phyloP scores from a whole-genome alignment of 2,888 invertebrate genomes.

The Eupithecia exiguata region DNA sequence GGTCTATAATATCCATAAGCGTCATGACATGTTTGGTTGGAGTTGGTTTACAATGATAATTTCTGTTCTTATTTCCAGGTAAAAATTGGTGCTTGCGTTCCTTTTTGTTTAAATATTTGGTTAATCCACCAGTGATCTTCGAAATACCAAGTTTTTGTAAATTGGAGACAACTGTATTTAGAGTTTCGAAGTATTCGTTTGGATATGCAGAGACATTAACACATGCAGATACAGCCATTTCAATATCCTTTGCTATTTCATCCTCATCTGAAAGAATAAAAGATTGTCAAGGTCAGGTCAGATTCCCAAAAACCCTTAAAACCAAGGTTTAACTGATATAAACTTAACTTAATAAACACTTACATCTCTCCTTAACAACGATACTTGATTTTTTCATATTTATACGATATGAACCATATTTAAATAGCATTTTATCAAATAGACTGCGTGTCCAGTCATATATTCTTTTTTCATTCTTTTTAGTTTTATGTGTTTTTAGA shows the following conservation, averaged over 20 bases:
- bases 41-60: background rate
- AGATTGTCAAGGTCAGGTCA: slow-evolving; percentile 3
- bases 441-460: slow-evolving; percentile 18
- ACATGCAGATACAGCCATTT: slow-evolving; percentile 20
- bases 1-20: slow-evolving; percentile 62
- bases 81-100: slow-evolving; percentile 18
- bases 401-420: slow-evolving; percentile 16
- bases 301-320: background rate
- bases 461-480: background rate
- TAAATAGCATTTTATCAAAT: slow-evolving; percentile 20
- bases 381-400: background rate
- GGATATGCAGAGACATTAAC: background rate
- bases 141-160: background rate
- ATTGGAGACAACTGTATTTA: background rate
- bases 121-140: slow-evolving; percentile 12
- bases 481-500: background rate
- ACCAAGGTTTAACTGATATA: background rate
- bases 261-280: slow-evolving; percentile 19
- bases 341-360: background rate
- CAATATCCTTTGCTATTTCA: slow-evolving; percentile 17
- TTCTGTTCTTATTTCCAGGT: background rate
- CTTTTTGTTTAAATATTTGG: slow-evolving; percentile 14
- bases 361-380: background rate
- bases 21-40: slow-evolving; percentile 70
- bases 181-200: slow-evolving; percentile 12